Base-by-base conservation (phyloP, 30 jellyfish, hydroid and myxozoan genomes). In the Turritopsis dohrnii region DNA sequence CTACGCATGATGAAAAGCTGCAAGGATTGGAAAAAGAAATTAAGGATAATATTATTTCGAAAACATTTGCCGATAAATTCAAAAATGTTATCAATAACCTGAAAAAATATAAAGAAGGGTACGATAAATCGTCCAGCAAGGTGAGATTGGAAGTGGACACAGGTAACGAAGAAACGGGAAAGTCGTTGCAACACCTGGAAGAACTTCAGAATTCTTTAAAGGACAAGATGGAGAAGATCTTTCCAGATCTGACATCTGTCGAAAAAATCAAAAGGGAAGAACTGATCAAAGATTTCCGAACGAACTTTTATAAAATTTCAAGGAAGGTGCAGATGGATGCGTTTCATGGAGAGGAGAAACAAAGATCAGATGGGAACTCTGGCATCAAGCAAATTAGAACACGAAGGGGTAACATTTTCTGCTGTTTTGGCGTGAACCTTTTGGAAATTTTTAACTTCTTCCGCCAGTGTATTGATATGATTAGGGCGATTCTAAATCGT, bases 331-430 rank as follows among this genome's bases (percentile, higher is more conserved):
- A 69, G 30, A 27, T 23, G 77, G 77, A 69, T 27, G 30, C 31
- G 31, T 69, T 69, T 69, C 77, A 69, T 27, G 77, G 19, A 69
- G 77, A 69, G 19, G 97, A 92, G 54, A 71, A 95, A 18, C 66
- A 85, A 4, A 74, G 97, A 60, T 84, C 95, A 5, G 97, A 92
- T 41, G 97, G 97, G 23, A 41, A 83, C 81, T 92, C 97, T 30
- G 97, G 97, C 65, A 74, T 74, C 65, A 74, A 74, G 41, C 83
- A 74, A 74, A 74, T 23, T 41, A 74, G 83, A 74, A 29, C 83
- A 8, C 24, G 26, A 21, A 26, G 23, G 13, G 21, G 83, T 74
- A 74, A 74, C n/a, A 17, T 3, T 74, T 26, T 24, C 24, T 74
- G 16, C 30, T n/a, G n/a, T n/a, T n/a, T n/a, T n/a, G n/a, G n/a